Conservation (phyloP, 1,140 invertebrate genomes). For the Hyles euphorbiae region DNA sequence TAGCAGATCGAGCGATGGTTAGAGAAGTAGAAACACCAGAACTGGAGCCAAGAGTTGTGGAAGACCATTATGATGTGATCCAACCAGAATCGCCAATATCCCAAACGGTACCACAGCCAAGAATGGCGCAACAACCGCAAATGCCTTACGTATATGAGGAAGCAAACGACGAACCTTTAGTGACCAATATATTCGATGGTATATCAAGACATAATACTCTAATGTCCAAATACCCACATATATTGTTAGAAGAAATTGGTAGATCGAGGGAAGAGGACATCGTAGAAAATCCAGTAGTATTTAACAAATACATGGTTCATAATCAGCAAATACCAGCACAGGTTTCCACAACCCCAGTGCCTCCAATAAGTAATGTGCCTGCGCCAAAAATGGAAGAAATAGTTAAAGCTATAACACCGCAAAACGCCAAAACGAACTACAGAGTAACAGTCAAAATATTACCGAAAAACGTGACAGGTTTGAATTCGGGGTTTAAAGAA, state of each 20-base stretch:
- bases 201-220: constrained; percentile 31
- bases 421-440: constrained; percentile 31
- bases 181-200: constrained; percentile 29
- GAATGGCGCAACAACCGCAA: background rate
- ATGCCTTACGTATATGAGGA: constrained; percentile 19
- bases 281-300: background rate
- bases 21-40: constrained; percentile 32
- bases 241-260: constrained; percentile 44
- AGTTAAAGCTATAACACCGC: constrained; percentile 29
- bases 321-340: constrained; percentile 1
- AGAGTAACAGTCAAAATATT: constrained; percentile 54
- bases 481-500: constrained; percentile 53
- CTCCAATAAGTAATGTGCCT: constrained; percentile 1
- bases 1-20: constrained; percentile 35
- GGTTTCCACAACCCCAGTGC: constrained; percentile 2
- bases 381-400: constrained; percentile 35
- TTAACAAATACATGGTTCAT: background rate
- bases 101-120: constrained; percentile 1
- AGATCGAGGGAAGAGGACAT: constrained; percentile 36
- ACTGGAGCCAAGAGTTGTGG: constrained; percentile 17
- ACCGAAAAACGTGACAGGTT: constrained; percentile 42
- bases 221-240: constrained; percentile 62
- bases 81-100: no score
- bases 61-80: constrained; percentile 23
- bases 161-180: constrained; percentile 14